Conservation (phyloP, 1,140 invertebrate genomes). For the Hypothenemus hampei region DNA sequence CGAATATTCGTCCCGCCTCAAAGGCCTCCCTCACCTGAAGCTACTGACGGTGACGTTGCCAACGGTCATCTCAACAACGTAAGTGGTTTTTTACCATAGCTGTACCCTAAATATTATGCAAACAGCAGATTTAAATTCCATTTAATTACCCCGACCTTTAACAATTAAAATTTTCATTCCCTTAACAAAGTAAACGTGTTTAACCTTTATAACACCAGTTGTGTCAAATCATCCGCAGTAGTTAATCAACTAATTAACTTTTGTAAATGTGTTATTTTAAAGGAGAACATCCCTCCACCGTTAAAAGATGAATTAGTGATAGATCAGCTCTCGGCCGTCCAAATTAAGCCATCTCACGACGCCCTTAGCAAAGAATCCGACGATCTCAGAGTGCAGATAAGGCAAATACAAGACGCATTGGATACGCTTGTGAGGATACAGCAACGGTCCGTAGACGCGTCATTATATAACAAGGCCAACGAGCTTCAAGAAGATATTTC, state of each 20-base stretch:
- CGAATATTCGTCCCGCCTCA: slow-evolving; percentile 65
- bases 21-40: slow-evolving; percentile 48
- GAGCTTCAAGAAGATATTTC: slow-evolving; percentile 94
- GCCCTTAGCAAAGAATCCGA: slow-evolving; percentile 74
- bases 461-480: slow-evolving; percentile 87
- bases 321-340: slow-evolving; percentile 69
- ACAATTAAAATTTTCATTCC: no score
- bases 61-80: slow-evolving; percentile 26
- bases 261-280: slow-evolving; percentile 9
- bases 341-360: slow-evolving; percentile 68
- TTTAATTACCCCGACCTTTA: no score
- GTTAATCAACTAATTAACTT: background rate
- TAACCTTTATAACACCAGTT: no score
- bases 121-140: no score
- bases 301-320: slow-evolving; percentile 79
- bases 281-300: slow-evolving; percentile 61
- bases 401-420: slow-evolving; percentile 79
- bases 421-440: slow-evolving; percentile 80
- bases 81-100: slow-evolving; percentile 25
- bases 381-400: slow-evolving; percentile 79
- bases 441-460: slow-evolving; percentile 78
- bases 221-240: no score
- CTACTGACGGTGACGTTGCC: slow-evolving; percentile 31
- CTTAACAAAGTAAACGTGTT: no score
- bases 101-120: no score